Conservation (phyloP, 2,888 invertebrate species). For the Philereme vetulata region DNA sequence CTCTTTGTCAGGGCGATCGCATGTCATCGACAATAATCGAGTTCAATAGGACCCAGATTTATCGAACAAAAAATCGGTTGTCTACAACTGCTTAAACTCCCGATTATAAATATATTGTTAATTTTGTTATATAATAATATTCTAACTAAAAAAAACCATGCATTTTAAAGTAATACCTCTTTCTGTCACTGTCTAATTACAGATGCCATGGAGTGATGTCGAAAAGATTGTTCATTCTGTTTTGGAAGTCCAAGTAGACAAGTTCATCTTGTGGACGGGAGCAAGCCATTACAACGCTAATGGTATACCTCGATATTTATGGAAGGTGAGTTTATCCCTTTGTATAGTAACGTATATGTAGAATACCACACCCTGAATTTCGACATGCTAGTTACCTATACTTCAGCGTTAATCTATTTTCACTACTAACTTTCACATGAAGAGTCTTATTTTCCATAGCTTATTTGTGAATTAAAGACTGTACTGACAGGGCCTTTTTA, state of each 20-base stretch:
- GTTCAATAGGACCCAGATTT: no score
- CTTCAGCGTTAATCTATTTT: no score
- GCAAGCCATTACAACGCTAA: constrained; percentile 27
- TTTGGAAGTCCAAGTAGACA: neutral
- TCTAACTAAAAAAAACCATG: neutral
- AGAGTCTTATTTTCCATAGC: no score
- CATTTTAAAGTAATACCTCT: neutral
- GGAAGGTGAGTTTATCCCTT: constrained; percentile 31
- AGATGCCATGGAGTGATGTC: constrained; percentile 29
- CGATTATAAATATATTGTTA: neutral
- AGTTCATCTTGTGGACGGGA: constrained; percentile 29
- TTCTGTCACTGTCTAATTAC: neutral
- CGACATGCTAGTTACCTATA: no score
- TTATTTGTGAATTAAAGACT: no score
- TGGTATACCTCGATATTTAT: constrained; percentile 33
- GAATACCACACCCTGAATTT: neutral
- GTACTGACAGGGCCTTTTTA: no score
- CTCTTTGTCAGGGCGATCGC: neutral
- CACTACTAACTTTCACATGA: no score
- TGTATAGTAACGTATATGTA: neutral
- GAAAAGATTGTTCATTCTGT: constrained; percentile 4
- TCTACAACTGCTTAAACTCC: no score
- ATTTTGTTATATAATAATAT: neutral
- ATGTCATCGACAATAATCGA: no score
- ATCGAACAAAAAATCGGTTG: no score